These are phyloP conservation scores for Lophotriccus pileatus DNA, from an alignment of 2,797 vertebrate species.

Conservation along the genomic window DNA sequence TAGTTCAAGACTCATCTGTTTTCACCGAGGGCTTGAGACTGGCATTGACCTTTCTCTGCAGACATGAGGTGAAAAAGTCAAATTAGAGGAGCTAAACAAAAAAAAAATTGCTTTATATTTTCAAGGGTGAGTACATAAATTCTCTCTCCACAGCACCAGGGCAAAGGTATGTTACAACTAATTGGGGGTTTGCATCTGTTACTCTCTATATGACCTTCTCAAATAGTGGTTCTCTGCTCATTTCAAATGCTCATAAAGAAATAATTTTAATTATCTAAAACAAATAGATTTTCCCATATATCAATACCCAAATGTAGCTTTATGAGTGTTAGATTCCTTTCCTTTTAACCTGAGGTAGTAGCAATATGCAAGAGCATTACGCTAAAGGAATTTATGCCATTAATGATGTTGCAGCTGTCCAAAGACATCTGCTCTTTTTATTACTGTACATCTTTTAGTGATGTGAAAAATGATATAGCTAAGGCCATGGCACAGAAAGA, in stretches of 20 bases:
- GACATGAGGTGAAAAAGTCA: neutral
- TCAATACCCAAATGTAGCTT: neutral
- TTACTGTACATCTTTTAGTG: neutral
- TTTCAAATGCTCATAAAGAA: neutral
- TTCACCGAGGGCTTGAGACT: neutral
- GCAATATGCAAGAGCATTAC: neutral
- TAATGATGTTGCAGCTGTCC: conserved; percentile 9
- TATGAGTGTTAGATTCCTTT: neutral
- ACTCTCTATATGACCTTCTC: neutral
- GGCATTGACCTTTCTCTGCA: neutral
- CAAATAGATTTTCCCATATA: neutral
- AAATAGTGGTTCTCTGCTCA: neutral
- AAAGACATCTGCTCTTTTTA: conserved; percentile 17
- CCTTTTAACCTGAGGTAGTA: neutral
- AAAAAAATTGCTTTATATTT: neutral
- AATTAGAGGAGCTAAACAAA: neutral
- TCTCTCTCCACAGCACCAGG: neutral
- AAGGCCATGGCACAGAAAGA: neutral
- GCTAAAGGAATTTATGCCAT: neutral
- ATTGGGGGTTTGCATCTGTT: neutral
- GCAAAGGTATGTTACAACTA: neutral
- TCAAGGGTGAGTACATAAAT: neutral
- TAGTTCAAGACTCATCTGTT: neutral
- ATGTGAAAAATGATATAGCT: neutral
- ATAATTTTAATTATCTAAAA: neutral